Conservation (phyloP, 2,797 vertebrate species). For the Sebastes iracundus region DNA sequence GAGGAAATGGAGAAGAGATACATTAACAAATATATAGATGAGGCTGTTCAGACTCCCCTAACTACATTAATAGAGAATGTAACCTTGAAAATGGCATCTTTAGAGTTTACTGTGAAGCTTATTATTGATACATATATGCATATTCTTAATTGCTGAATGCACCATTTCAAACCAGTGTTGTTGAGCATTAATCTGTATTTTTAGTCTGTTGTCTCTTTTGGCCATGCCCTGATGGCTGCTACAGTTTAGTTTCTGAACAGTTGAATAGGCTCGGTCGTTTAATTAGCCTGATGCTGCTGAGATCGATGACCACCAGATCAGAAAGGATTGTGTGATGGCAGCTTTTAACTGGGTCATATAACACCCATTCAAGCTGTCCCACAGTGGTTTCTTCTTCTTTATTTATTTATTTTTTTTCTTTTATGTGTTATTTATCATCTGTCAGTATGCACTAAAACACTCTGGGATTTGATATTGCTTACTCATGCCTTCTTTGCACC, state of each 20-base stretch:
- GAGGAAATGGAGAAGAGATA: background rate
- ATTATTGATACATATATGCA: background rate
- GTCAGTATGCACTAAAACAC: background rate
- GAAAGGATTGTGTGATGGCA: background rate
- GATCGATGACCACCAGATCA: conserved; percentile 1
- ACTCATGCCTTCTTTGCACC: background rate
- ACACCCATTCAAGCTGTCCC: background rate
- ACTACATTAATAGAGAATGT: background rate
- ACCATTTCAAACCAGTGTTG: background rate
- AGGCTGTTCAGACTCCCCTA: background rate
- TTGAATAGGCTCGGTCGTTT: background rate
- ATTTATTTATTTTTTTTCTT: background rate
- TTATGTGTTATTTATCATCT: background rate
- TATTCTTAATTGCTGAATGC: background rate
- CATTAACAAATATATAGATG: background rate
- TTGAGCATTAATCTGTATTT: background rate
- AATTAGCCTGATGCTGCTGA: background rate
- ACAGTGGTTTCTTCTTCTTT: background rate
- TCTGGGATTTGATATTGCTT: background rate
- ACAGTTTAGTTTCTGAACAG: background rate
- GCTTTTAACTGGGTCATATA: background rate
- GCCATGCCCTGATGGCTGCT: too few species aligned
- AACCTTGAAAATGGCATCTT: background rate
- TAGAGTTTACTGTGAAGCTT: background rate
- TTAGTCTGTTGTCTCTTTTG: background rate